phyloP scores from a whole-genome alignment of 2,888 invertebrate species.

The Parelbella ahira region DNA sequence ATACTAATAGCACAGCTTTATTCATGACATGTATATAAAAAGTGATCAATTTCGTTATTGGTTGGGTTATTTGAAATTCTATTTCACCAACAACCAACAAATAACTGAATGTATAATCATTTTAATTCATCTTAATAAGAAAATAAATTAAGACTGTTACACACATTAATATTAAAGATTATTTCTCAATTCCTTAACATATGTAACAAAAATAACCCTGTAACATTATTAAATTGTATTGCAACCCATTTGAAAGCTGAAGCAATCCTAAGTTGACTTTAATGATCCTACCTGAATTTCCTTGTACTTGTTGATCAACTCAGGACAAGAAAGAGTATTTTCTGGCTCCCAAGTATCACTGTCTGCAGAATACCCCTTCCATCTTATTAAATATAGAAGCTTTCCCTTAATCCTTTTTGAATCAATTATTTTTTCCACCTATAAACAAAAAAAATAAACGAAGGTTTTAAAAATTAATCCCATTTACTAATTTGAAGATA shows the following conservation, averaged over 20 bases:
- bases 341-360: conserved; percentile 89
- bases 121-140: no score
- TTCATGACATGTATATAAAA: no score
- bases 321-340: conserved; percentile 84
- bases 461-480: background rate
- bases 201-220: no score
- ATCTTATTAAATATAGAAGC: conserved; percentile 85
- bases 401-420: conserved; percentile 85
- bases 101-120: no score
- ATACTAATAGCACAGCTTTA: no score
- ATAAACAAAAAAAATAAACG: background rate
- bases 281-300: conserved; percentile 37
- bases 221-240: no score
- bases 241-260: no score
- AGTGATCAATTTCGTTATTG: no score
- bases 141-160: conserved; percentile 1
- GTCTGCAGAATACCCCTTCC: conserved; percentile 87
- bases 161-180: background rate
- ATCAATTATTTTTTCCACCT: conserved; percentile 87
- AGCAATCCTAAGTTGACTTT: no score
- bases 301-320: conserved; percentile 79
- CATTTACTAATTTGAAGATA: no score
- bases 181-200: background rate
- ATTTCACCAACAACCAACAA: no score
- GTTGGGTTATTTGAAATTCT: no score